Conservation (phyloP, 2,113 vertebrate genomes). For the Equus przewalskii region DNA sequence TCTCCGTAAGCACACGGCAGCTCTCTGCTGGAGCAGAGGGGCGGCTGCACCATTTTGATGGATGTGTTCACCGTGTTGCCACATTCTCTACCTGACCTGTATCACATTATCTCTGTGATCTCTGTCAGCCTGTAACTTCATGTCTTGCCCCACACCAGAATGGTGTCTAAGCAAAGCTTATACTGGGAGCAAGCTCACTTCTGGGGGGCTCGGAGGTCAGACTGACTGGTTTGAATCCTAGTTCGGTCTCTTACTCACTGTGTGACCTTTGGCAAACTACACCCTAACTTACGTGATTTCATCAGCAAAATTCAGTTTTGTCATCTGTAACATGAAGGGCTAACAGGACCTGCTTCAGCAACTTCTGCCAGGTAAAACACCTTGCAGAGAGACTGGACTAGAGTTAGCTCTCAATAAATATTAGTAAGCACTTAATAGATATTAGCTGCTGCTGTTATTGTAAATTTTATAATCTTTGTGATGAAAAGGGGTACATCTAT, state of each 20-base stretch:
- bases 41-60: accelerated
- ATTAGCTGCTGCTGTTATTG: background rate
- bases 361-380: background rate
- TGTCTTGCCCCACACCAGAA: background rate
- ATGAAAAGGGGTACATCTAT: background rate
- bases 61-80: accelerated
- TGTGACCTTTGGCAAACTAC: background rate
- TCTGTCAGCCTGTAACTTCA: background rate
- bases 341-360: background rate
- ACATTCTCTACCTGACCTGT: background rate
- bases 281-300: background rate
- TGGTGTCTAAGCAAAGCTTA: background rate
- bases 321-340: background rate
- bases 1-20: accelerated
- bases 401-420: background rate
- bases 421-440: background rate
- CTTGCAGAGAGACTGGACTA: background rate
- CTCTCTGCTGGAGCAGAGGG: background rate
- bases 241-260: background rate
- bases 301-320: background rate
- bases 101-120: too few relatives aligned
- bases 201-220: background rate
- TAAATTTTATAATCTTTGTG: background rate
- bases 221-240: background rate
- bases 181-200: background rate